Base-by-base conservation (phyloP, 2,113 vertebrate genomes). In the Gopherus flavomarginatus region DNA sequence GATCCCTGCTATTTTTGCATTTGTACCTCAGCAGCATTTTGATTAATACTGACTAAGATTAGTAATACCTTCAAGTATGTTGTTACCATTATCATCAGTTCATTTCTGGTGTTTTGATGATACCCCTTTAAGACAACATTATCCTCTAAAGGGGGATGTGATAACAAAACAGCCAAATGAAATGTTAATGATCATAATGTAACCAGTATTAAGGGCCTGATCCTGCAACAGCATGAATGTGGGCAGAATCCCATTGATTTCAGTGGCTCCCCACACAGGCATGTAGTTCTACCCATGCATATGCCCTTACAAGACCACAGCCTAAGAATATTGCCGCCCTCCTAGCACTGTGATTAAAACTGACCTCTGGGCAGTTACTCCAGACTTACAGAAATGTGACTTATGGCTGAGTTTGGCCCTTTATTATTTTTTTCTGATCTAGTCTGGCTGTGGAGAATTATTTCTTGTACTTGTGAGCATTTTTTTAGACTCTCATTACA, bases 401-500 rank as follows among this genome's bases (percentile, higher is more conserved):
- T 93, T 31, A 57, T 1, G 50, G 78, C 35, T 10, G 24, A 83
- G 44, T 78, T 90, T 42, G 83, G 21, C 49, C 83, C 11, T 88
- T 52, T 47, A 4, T 1, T 2, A 9, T 1, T n/a, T 75, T 54
- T 85, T 56, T 17, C 16, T 56, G 42, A 47, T 11, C 38, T 57
- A 53, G 27, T 65, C 54, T 84, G 27, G 35, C 65, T 5, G 3
- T 5, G n/a, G n/a, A 69, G 83, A 84, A 6, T 62, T 31, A 2
- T 78, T 42, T 35, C 77, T 62, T 87, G 42, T 59, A 42, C 26
- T 92, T 88, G 69, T 3, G 35, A 11, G 44, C 72, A 3, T 95
- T 96, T 95, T 57, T 78, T 96, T 88, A 91, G 95, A 16, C 62
- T 95, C 52, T 87, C 93, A 14, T 53, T 87, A 0, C 29, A 93